Base-by-base conservation (phyloP, 2,888 invertebrate genomes). In the Choreutis nemorana region DNA sequence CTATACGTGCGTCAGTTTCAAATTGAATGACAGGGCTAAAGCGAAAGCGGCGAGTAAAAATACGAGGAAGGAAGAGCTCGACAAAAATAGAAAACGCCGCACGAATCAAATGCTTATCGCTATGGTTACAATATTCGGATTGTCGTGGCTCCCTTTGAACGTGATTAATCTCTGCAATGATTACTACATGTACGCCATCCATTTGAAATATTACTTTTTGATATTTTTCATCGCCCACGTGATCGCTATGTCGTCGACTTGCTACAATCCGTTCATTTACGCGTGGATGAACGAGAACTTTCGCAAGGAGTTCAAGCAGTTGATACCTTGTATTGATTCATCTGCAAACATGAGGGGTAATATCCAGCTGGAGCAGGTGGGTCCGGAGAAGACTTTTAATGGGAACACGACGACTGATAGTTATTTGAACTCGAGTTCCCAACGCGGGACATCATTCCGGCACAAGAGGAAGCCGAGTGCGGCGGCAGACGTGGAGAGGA, bases 241-340 rank as follows among this genome's bases (percentile, higher is more conserved):
- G 13, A 83, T 95, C 36, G 97, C 97, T 14, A 96, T 97, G 93
- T 93, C 94, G 31, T 95, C 95, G 27, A 95, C 94, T 0, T 94
- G 96, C 61, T 97, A 97, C 81, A 97, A 97, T 64, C 96, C 96
- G 0, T 94, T 97, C 56, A 84, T 97, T 23, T 97, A 97, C 64
- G 96, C 96, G 12, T 97, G 96, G 95, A 87, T 97, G 78, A 98
- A 97, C 67, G 96, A 96, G 47, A 92, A 91, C 62, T 97, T 97
- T 55, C 86, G 94, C 27, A 94, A 95, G 60, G 94, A 96, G 62
- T 95, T 96, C 62, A 92, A 90, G 55, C 86, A 87, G 59, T 83
- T 91, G 32, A 71, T 86, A 41, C 86, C 86, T 4, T 85, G 85
- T 47, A 84, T 86, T 33, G 82, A 83, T 50, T 75, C 81, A 13